Percentiles rank a stretch among this genome's conserved stretches.
These are phyloP conservation scores for Sclerurus mexicanus DNA, from an alignment of 2,113 vertebrate genomes.

Conservation along the genomic window DNA sequence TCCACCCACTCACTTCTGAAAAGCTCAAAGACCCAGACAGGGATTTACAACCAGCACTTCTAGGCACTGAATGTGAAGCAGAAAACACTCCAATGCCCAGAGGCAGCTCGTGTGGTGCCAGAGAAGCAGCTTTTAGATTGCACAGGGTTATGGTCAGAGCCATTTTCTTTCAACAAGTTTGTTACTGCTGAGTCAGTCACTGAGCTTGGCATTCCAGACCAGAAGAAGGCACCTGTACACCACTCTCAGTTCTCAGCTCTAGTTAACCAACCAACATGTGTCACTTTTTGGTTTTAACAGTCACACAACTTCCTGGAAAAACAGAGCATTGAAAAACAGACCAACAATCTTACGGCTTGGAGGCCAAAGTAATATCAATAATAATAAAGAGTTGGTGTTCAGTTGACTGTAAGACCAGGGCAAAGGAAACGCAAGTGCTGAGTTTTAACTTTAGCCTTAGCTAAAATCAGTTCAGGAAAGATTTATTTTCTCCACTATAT, in stretches of 20 bases:
- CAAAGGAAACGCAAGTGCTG: not conserved
- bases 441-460: not conserved
- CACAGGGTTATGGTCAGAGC: not conserved
- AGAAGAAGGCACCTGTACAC: not conserved
- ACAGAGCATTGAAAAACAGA: not conserved
- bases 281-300: not conserved
- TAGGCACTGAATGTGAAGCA: conserved; percentile 5
- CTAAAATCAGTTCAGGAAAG: not conserved
- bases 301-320: not conserved
- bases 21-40: conserved; percentile 25
- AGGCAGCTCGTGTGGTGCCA: conserved; percentile 10
- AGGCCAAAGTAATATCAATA: not conserved
- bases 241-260: not conserved
- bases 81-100: conserved; percentile 16
- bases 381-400: not conserved
- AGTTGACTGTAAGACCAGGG: not conserved
- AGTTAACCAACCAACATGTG: not conserved
- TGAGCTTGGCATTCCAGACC: not conserved
- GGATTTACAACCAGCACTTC: conserved; percentile 47
- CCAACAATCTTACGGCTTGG: not conserved
- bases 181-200: not conserved
- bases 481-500: conserved; percentile 17
- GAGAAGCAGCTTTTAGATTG: not conserved
- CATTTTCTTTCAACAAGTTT: not conserved
- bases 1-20: conserved; percentile 53